phyloP scores from a whole-genome alignment of 1,140 invertebrate genomes.

The Drosophila athabasca region DNA sequence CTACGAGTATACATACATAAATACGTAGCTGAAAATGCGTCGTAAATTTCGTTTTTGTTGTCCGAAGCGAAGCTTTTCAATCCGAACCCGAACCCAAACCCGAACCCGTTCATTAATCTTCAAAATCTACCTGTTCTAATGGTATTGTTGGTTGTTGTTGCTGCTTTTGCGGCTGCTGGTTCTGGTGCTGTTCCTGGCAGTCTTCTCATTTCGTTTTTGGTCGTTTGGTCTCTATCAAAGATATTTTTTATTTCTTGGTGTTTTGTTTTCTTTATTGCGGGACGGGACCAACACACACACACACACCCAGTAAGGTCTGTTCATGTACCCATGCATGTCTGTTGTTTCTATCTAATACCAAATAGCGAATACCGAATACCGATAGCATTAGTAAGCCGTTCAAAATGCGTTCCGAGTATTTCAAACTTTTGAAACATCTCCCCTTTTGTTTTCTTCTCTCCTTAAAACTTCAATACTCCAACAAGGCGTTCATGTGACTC shows the following conservation, averaged over 20 bases:
- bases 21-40: constrained; percentile 38
- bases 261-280: constrained; percentile 32
- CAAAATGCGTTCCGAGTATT: constrained; percentile 11
- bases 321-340: constrained; percentile 5
- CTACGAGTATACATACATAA: constrained; percentile 11
- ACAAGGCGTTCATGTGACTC: constrained; percentile 1
- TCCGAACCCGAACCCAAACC: constrained; percentile 18
- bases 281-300: neutral
- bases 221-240: constrained; percentile 38
- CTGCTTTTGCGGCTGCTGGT: constrained; percentile 12
- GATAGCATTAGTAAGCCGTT: constrained; percentile 35
- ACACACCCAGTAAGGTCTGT: constrained; percentile 7
- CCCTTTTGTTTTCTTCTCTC: neutral
- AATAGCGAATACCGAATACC: constrained; percentile 8
- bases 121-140: constrained; percentile 73
- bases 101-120: constrained; percentile 72
- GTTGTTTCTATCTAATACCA: constrained; percentile 32
- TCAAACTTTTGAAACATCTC: neutral
- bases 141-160: constrained; percentile 58
- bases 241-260: constrained; percentile 33
- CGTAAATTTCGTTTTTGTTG: constrained; percentile 61
- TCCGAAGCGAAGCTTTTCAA: constrained; percentile 50
- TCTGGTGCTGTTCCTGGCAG: constrained; percentile 31
- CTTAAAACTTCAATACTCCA: too few species aligned
- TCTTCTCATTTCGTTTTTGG: constrained; percentile 35